Base-by-base conservation (phyloP, 1,140 invertebrate genomes). In the Pachypsylla venusta region DNA sequence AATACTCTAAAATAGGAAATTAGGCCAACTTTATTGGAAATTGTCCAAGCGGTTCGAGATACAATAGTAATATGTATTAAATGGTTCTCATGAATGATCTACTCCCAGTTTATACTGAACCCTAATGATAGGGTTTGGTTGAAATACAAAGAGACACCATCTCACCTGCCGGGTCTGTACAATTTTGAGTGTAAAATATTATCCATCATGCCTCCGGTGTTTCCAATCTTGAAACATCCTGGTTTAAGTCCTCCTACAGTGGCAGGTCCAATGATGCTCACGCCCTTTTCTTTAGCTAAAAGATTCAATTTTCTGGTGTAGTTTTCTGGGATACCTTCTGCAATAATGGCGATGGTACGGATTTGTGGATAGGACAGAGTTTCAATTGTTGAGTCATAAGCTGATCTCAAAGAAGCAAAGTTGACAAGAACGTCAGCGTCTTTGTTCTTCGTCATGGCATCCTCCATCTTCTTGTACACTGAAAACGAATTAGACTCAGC, bases 161-260 rank as follows among this genome's bases (percentile, higher is more conserved):
- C 60, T 65, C 64, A 81, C 80, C 79, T 81, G 62, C 96, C 96
- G 20, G 94, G 85, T 40, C 96, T 74, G 73, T 98, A 99, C 0
- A 99, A 75, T 74, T 96, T 98, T 40, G 93, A 98, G 64, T 97
- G 89, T 1, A 99, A 74, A 66, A 99, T 98, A 69, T 99, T 99
- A 70, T 99, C 96, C 80, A 99, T 90, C 95, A 99, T 99, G 54
- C 95, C 95, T 1, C 94, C 96, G 12, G 96, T 99, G 74, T 99
- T 99, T 30, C 97, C 96, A 66, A 99, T 99, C 75, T 98, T 99
- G 71, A 99, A 98, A 70, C 94, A 98, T 1, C 96, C 97, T 0
- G 97, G 96, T 70, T 99, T 99, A 24, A 99, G 87, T 25, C 96
- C 97, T 63, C 91, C 90, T 48, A 97, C 96, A 0, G 97, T 99